phyloP scores from a whole-genome alignment of 2,113 vertebrate species.

The Acrocephalus arundinaceus region DNA sequence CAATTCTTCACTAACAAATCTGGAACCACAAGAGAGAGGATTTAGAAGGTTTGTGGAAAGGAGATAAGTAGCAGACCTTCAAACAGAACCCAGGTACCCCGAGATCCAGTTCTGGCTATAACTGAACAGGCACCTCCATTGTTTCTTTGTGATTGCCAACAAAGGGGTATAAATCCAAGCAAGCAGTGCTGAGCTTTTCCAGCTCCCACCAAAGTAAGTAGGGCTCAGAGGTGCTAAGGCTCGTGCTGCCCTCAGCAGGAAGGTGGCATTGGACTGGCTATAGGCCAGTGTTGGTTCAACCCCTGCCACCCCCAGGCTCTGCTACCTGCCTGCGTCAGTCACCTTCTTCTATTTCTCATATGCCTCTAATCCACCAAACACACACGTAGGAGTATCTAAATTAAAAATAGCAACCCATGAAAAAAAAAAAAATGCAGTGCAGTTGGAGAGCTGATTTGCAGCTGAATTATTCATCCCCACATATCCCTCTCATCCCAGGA shows the following conservation, averaged over 20 bases:
- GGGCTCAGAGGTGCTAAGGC: background rate
- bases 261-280: background rate
- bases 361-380: slow-evolving; percentile 27
- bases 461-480: slow-evolving; percentile 48
- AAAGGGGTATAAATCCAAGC: background rate
- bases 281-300: background rate
- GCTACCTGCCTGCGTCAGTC: slow-evolving; percentile 30
- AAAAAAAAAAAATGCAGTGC: background rate
- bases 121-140: rapidly evolving
- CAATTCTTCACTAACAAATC: background rate
- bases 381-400: slow-evolving; percentile 40
- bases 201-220: background rate
- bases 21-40: background rate
- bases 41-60: background rate
- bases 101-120: background rate
- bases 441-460: background rate
- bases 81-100: background rate
- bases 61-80: background rate
- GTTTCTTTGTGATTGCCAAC: background rate
- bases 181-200: background rate
- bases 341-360: slow-evolving; percentile 22
- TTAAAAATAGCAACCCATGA: slow-evolving; percentile 44
- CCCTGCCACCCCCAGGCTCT: background rate
- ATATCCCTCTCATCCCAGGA: background rate
- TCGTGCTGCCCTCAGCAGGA: rapidly evolving